Evolutionary conservation across 2,113 vertebrate genomes (phyloP), one percentile per base, ranked within the genome.

Genomic region (Clarias magur): DNA sequence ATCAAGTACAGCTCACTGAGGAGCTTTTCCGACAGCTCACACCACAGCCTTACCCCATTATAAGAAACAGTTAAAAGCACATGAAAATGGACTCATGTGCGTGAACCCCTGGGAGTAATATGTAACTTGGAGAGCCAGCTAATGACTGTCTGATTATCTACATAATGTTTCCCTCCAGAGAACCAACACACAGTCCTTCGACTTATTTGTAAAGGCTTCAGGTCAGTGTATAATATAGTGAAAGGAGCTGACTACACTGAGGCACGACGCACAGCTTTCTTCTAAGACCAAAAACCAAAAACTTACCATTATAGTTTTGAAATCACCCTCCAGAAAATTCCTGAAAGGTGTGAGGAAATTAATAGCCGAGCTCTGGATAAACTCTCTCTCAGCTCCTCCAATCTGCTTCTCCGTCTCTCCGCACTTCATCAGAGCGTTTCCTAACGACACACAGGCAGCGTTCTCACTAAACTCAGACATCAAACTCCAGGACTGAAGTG

Each of bases 251-350:
- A 72, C 21, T 25, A 48, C 34, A 2, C 68, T 70, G 1, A 38
- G 27, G 27, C 27, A 34, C 3, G 68, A 38, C 16, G 3, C 30
- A 48, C 11, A 25, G 8, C 13, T 57, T 59, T 60, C 3, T 17
- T 59, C 34, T 80, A 0, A 17, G 15, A 9, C 53, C n/a, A 30
- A 79, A 30, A 79, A 79, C 56, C 1, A 0, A 42, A 70, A 92
- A 95, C 97, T 98, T 93, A 99, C 98, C 95, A 97, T 94, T 93
- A 99, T 99, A 88, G 98, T 99, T 96, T 98, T 99, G 90, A 99
- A 99, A 93, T 99, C 98, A 54, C 98, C 98, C 94, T 99, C 98
- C 84, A 99, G 96, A 89, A 99, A 99, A 92, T 99, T 99, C 93
- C 97, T 95, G 92, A 99, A 95, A 53, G 98, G 98, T 83, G 97